Conservation (phyloP, 2,113 vertebrate species). For the Leucopsar rothschildi region DNA sequence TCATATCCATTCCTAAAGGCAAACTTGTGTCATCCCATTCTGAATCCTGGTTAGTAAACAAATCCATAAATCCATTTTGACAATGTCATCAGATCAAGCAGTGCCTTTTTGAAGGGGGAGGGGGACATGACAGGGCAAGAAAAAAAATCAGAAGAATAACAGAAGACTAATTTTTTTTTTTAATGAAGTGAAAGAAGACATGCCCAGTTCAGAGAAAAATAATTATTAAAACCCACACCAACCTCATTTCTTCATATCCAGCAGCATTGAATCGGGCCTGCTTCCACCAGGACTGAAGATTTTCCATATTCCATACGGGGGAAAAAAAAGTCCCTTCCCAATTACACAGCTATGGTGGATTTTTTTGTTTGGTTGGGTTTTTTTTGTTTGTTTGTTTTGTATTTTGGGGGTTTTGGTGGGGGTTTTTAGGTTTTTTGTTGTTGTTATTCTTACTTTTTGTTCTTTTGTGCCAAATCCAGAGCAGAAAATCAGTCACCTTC, state of each 20-base stretch:
- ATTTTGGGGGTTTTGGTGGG: not conserved
- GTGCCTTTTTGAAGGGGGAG: not conserved
- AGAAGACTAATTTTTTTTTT: not conserved
- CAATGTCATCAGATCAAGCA: not conserved
- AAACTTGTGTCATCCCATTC: conserved; percentile 8
- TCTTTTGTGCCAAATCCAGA: not conserved
- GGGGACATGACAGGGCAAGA: not conserved
- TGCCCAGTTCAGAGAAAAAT: not conserved
- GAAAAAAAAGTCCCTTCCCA: not conserved
- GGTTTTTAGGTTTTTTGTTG: not conserved
- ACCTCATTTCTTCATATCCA: not conserved
- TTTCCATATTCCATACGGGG: not conserved
- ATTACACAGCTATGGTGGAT: not conserved
- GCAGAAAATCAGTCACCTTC: not conserved
- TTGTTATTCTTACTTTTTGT: not conserved
- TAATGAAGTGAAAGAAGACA: not conserved
- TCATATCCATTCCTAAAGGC: not conserved
- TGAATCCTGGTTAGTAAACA: not conserved
- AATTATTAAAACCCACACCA: not conserved
- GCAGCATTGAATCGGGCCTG: not conserved
- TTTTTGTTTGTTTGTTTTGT: not conserved
- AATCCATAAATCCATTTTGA: conserved; percentile 44
- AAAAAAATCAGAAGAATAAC: not conserved
- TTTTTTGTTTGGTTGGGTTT: not conserved
- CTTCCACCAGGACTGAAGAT: not conserved